These are phyloP conservation scores for Drosophila mayri DNA, from an alignment of 1,140 invertebrate genomes.

Conservation along the genomic window DNA sequence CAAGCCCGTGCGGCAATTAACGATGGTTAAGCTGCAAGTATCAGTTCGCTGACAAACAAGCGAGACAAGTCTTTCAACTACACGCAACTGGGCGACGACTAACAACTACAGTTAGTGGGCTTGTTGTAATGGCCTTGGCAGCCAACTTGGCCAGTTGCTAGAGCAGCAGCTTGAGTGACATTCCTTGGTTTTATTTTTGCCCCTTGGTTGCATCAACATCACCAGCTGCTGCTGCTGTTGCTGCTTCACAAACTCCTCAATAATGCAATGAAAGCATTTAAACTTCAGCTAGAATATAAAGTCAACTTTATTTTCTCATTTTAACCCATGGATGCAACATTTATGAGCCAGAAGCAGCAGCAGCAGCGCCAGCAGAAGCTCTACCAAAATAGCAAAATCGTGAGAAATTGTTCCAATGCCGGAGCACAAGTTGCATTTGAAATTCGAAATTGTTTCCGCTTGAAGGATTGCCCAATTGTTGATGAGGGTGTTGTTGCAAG, in stretches of 20 bases:
- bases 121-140: slow-evolving; percentile 69
- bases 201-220: slow-evolving; percentile 23
- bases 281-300: slow-evolving; percentile 42
- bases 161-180: slow-evolving; percentile 62
- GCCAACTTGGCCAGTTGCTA: slow-evolving; percentile 52
- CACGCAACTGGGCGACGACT: slow-evolving; percentile 22
- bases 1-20: slow-evolving; percentile 54
- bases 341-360: slow-evolving; percentile 63
- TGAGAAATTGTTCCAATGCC: slow-evolving; percentile 49
- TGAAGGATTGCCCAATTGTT: slow-evolving; percentile 53
- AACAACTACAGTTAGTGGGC: slow-evolving; percentile 27
- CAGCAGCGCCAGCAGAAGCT: slow-evolving; percentile 17
- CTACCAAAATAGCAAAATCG: slow-evolving; percentile 63
- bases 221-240: slow-evolving; percentile 25
- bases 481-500: slow-evolving; percentile 24
- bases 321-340: slow-evolving; percentile 59
- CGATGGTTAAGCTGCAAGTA: slow-evolving; percentile 57
- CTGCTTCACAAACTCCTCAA: slow-evolving; percentile 59
- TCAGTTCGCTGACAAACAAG: slow-evolving; percentile 32
- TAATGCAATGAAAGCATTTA: slow-evolving; percentile 80
- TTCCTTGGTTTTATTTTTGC: slow-evolving; percentile 49
- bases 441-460: slow-evolving; percentile 70
- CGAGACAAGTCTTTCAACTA: slow-evolving; percentile 32
- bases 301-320: slow-evolving; percentile 51
- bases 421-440: slow-evolving; percentile 66